Conservation (phyloP, 2,113 vertebrate genomes). For the Brachionichthys hirsutus region DNA sequence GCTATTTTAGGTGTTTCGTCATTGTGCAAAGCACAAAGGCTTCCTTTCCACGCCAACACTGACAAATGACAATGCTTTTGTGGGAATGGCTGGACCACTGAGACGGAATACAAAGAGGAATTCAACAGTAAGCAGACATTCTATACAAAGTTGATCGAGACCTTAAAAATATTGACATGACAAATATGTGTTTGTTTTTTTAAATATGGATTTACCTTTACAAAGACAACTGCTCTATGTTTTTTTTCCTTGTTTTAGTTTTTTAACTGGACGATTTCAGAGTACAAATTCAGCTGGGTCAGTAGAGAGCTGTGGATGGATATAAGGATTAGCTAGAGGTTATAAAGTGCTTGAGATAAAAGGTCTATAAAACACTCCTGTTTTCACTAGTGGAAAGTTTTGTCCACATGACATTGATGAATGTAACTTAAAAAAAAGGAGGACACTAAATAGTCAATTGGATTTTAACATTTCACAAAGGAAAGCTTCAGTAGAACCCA, state of each 20-base stretch:
- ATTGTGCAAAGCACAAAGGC: slow-evolving; percentile 40
- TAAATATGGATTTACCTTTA: slow-evolving; percentile 44
- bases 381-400: slow-evolving; percentile 64
- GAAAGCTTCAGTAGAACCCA: slow-evolving; percentile 38
- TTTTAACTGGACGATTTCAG: slow-evolving; percentile 42
- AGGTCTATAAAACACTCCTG: slow-evolving; percentile 74
- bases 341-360: slow-evolving; percentile 85
- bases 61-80: slow-evolving; percentile 52
- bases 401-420: slow-evolving; percentile 52
- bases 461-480: slow-evolving; percentile 34
- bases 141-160: slow-evolving; percentile 59
- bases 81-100: slow-evolving; percentile 67
- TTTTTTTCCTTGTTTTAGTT: neutral
- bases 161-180: slow-evolving; percentile 54
- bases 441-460: slow-evolving; percentile 46
- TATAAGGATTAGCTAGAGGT: slow-evolving; percentile 75
- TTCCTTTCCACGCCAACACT: slow-evolving; percentile 43
- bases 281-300: slow-evolving; percentile 62
- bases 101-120: slow-evolving; percentile 57
- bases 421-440: slow-evolving; percentile 33
- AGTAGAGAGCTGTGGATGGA: slow-evolving; percentile 63
- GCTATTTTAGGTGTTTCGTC: slow-evolving; percentile 40
- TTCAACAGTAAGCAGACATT: slow-evolving; percentile 58
- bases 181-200: slow-evolving; percentile 38
- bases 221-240: slow-evolving; percentile 47